Percentiles rank a stretch among this genome's conserved stretches.
Conservation (phyloP, 2,888 invertebrate species). For the Cheilosia vulpina region DNA sequence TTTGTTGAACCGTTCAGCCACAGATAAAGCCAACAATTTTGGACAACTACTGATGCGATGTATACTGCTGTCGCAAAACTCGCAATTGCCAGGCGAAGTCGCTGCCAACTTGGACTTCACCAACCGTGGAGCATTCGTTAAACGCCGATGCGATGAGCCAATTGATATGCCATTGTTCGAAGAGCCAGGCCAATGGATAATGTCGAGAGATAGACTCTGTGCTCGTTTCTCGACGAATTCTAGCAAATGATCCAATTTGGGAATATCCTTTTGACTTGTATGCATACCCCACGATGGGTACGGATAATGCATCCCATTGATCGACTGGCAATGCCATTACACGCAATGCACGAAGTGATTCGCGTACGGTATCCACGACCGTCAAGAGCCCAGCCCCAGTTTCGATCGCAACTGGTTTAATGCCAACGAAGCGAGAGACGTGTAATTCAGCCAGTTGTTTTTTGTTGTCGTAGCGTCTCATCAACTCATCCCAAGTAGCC, state of each 20-base stretch:
- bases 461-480: constrained; percentile 10
- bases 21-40: constrained; percentile 5
- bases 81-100: constrained; percentile 28
- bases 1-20: constrained; percentile 40
- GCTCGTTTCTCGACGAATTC: too few species aligned
- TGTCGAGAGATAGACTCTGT: background rate
- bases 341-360: background rate
- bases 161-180: background rate
- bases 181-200: constrained; percentile 8
- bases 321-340: background rate
- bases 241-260: background rate
- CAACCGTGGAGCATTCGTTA: background rate
- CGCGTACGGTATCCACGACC: background rate
- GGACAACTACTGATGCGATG: constrained; percentile 30
- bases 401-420: background rate
- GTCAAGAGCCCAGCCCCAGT: background rate
- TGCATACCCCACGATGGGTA: background rate
- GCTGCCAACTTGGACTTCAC: constrained; percentile 29
- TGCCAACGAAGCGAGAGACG: constrained; percentile 9
- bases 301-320: background rate
- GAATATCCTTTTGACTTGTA: background rate
- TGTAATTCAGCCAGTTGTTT: constrained; percentile 11
- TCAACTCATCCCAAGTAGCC: constrained; percentile 8
- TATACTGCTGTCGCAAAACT: constrained; percentile 17
- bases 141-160: constrained; percentile 6